Evolutionary conservation across 2,113 vertebrate genomes (phyloP).

Genomic region (Hipposideros armiger): DNA sequence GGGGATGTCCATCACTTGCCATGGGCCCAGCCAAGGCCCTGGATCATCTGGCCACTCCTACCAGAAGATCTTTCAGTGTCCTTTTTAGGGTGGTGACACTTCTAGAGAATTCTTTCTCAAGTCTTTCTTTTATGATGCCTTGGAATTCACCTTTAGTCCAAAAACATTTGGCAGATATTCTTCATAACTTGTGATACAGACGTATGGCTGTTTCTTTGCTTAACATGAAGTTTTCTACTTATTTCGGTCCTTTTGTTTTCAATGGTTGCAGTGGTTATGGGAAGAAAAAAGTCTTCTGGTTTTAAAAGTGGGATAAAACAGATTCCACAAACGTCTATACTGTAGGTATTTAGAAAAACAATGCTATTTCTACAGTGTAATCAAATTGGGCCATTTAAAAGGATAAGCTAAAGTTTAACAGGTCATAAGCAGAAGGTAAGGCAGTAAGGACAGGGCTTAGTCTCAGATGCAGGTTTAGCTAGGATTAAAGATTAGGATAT

Average conservation of each 20-base stretch:
- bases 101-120: background rate
- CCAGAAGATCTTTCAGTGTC: background rate
- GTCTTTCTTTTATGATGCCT: background rate
- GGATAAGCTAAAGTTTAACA: background rate
- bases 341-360: background rate
- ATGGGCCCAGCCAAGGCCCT: background rate
- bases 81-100: background rate
- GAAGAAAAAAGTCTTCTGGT: background rate
- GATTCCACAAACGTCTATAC: background rate
- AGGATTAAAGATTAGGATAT: background rate
- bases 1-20: background rate
- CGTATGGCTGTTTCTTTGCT: background rate
- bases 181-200: background rate
- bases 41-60: background rate
- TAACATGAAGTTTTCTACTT: background rate
- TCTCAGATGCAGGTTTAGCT: background rate
- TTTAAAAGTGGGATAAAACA: constrained; percentile 10
- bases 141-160: background rate
- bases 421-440: background rate
- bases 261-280: background rate
- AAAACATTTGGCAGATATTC: background rate
- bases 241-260: constrained; percentile 13
- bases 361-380: background rate
- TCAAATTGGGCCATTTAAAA: background rate
- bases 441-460: background rate